Base-by-base conservation (phyloP, 64 coral and sea anemone genomes). In the Stichodactyla mertensii region DNA sequence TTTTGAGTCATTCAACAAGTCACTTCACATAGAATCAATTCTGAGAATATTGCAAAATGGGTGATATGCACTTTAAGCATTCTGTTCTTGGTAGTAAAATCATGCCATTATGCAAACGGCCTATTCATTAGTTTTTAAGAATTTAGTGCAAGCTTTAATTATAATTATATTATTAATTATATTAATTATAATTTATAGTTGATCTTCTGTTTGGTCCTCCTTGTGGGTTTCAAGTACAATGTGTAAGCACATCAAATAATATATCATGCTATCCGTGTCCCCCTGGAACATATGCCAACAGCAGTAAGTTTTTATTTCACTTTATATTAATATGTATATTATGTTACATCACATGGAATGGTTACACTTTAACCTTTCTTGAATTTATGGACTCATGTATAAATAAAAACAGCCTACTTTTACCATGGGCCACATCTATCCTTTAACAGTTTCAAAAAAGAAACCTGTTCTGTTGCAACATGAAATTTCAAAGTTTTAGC, bases 221-320 rank as follows among this genome's bases (percentile, higher is more conserved):
- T n/a, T 24, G 83, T 74, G 83, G 83, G 9, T 80, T 79, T 51
- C 56, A 84, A 82, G 90, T 85, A 57, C n/a, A 61, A 23, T n/a
- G 20, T 52, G 57, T 2, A 9, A 78, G 27, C 7, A 56, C 31
- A 24, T 11, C 12, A 52, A 64, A 10, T 9, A 92, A 93, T 54
- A 36, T 64, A 23, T 59, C 88, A 53, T 96, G 94, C 23, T 27
- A 87, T 15, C 59, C 88, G 18, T 96, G 94, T 51, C 94, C 80
- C 18, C 53, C 27, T 20, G 94, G 94, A 16, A 92, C 87, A 69
- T 71, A 86, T 23, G 88, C 64, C 71, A 96, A 92, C 54, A 67
- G 62, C 51, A 96, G 94, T 96, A 61, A 92, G 94, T 88, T 61
- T 45, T 45, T 45, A 45, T 45, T 45, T 45, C 36, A 45, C 36